Base-by-base conservation (phyloP, 2,797 vertebrate species). In the Aeoliscus strigatus region DNA sequence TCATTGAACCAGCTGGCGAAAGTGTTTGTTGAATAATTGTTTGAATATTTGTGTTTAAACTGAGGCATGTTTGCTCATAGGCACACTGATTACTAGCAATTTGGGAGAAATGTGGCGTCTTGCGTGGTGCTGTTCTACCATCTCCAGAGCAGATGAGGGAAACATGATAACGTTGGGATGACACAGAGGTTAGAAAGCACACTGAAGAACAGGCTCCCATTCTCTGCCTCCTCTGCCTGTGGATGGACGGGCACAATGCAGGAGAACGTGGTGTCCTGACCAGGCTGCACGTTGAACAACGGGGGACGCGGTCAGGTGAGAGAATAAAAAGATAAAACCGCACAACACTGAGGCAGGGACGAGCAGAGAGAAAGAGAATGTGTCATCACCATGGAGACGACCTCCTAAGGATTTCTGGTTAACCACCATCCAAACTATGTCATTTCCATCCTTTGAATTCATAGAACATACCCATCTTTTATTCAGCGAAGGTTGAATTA, bases 381-480 rank as follows among this genome's bases (percentile, higher is more conserved):
- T 62, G 43, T 57, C 35, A 43, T 70, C 43, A 21, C 59, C 46
- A 60, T 54, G 47, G 61, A 57, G 66, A 70, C 74, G 29, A 36
- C 39, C 45, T 56, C 44, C 15, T 27, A 52, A 74, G 53, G 55
- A 55, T 35, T 31, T 53, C n/a, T 39, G 7, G 39, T 12, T 1
- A 32, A 14, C 16, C 2, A 35, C 26, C 18, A 23, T 10, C 2
- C 26, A 40, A 11, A 21, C 25, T 27, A 9, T 5, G 9, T 33
- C 43, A 14, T 47, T 38, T 60, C 42, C 31, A 10, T 54, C 10
- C 38, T 38, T 50, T 53, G n/a, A 35, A 14, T 32, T 39, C 2
- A 14, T 12, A 15, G 21, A 27, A 29, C 16, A 50, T 39, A n/a
- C n/a, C n/a, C n/a, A n/a, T n/a, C n/a, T n/a, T n/a, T n/a, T n/a